Base-by-base conservation (phyloP, 2,113 vertebrate genomes). In the Sarotherodon lohbergeri region DNA sequence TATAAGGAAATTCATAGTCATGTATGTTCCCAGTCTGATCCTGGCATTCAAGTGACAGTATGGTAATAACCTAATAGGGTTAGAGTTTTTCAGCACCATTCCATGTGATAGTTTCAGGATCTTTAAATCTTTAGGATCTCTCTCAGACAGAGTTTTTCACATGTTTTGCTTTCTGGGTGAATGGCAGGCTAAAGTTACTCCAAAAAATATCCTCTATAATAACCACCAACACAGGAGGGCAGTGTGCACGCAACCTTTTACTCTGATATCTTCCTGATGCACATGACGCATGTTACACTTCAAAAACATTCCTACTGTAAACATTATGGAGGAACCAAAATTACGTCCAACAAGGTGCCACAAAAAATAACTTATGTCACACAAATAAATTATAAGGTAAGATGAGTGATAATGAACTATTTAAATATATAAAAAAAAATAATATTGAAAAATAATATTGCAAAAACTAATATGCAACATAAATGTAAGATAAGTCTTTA, bases 291-390 rank as follows among this genome's bases (percentile, higher is more conserved):
- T 27, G 55, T 27, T 56, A 27, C 22, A 56, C 22, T 56, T 56
- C 5, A 55, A 55, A 55, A 55, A 55, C 3, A 55, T 55, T 55
- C 55, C 55, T 7, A 7, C 22, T 7, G 4, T 56, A 27, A 56
- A 56, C 6, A 2, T 56, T 14, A 56, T 7, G 55, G 6, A 56
- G 2, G 55, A 56, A 56, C 55, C 55, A 56, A 56, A 56, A 56
- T 56, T 56, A 14, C 12, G 0, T 56, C 12, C 2, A 1, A 56
- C 55, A 14, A 0, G 6, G 6, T 56, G 22, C 55, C 22, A 56
- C 12, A 56, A 56, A 56, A 56, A 56, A 7, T 56, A 4, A 56
- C 4, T 29, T 59, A 59, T 59, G 7, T 59, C 13, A 59, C 56
- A 59, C 27, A 59, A 59, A 59, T 29, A 3, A 59, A 59, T 16